A percentile compares a stretch with the other conserved stretches of the same genome.
Conservation (phyloP, 2,797 vertebrate genomes). For the Coreius guichenoti region DNA sequence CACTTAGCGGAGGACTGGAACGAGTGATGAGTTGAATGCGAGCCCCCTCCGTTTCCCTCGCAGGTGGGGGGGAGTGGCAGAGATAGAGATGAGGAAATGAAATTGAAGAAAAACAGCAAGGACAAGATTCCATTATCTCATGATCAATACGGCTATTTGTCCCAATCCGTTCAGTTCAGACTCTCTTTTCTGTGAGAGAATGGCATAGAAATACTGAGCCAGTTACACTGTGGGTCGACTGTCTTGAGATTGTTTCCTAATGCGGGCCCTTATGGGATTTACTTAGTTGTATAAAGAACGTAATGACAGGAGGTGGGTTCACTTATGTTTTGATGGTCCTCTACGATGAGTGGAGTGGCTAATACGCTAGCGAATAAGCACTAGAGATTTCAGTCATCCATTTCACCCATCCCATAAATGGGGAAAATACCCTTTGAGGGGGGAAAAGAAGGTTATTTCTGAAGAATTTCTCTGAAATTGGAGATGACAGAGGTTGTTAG, state of each 20-base stretch:
- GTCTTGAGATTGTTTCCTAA: constrained; percentile 37
- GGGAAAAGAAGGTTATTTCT: constrained; percentile 37
- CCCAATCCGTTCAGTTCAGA: constrained; percentile 61
- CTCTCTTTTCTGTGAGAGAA: constrained; percentile 54
- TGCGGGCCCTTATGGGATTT: constrained; percentile 53
- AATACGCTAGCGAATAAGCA: constrained; percentile 42
- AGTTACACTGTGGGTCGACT: constrained; percentile 40
- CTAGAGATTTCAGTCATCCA: constrained; percentile 48
- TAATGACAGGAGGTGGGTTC: constrained; percentile 45
- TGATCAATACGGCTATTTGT: constrained; percentile 65
- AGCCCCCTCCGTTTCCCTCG: constrained; percentile 44
- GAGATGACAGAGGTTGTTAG: constrained; percentile 55
- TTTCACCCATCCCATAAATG: constrained; percentile 37
- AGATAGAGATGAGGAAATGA: constrained; percentile 54
- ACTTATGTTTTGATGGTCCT: constrained; percentile 56
- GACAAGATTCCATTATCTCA: constrained; percentile 64
- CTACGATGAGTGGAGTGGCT: constrained; percentile 36
- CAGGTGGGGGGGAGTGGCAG: constrained; percentile 39
- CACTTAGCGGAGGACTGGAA: constrained; percentile 57
- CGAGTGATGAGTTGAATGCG: constrained; percentile 57
- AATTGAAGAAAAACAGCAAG: constrained; percentile 61
- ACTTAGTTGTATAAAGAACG: constrained; percentile 52
- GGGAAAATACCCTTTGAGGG: constrained; percentile 43
- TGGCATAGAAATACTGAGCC: constrained; percentile 49
- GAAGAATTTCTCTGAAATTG: constrained; percentile 48